Percentiles rank a stretch among this genome's conserved stretches.
phyloP scores from a whole-genome alignment of 1,140 invertebrate genomes.

The Frieseomelitta varia region DNA sequence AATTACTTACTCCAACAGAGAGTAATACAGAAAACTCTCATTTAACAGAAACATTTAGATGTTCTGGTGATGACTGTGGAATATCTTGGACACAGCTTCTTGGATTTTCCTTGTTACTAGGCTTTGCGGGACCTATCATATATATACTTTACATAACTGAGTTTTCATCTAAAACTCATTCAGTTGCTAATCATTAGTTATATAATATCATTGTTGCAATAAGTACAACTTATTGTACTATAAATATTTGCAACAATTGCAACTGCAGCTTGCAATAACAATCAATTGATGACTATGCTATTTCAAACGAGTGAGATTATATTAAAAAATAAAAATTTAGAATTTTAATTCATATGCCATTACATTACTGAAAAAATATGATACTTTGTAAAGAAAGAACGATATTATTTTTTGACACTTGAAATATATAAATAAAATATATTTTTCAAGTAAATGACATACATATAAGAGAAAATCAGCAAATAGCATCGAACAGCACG shows the following conservation, averaged over 20 bases:
- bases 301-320: slow-evolving; percentile 1
- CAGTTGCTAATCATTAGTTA: slow-evolving; percentile 37
- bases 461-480: not conserved
- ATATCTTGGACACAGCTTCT: slow-evolving; percentile 78
- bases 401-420: slow-evolving; percentile 29
- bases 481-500: slow-evolving; percentile 6
- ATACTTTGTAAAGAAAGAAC: not conserved
- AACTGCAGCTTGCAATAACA: not conserved
- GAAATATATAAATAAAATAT: not conserved
- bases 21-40: slow-evolving; percentile 46
- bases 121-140: slow-evolving; percentile 77
- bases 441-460: slow-evolving; percentile 5
- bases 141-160: slow-evolving; percentile 77
- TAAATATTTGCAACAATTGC: not conserved
- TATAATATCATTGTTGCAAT: not conserved
- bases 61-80: slow-evolving; percentile 80
- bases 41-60: slow-evolving; percentile 73
- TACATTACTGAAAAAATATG: not conserved
- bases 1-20: slow-evolving; percentile 66
- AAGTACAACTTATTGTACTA: not conserved
- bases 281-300: not conserved
- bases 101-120: slow-evolving; percentile 75
- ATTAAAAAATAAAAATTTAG: not conserved
- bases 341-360: slow-evolving; percentile 1
- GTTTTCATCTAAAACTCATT: slow-evolving; percentile 68